Conservation (phyloP, 2,888 invertebrate species). For the Tiliacea citrago region DNA sequence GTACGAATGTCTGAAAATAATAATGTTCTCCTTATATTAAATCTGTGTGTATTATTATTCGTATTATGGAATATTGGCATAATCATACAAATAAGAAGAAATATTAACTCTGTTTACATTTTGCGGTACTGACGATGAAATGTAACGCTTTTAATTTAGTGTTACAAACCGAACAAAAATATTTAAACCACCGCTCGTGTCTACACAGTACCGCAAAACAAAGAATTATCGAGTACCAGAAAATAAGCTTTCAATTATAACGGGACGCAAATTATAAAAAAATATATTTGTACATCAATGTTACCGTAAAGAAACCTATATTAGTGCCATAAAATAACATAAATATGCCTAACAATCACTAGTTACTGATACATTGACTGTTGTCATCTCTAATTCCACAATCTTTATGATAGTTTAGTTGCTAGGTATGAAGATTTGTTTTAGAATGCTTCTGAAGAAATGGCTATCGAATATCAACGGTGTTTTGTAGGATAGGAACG, state of each 20-base stretch:
- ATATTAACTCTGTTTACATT: conserved; percentile 21
- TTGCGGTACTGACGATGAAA: conserved; percentile 19
- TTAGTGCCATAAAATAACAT: conserved; percentile 63
- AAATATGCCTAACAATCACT: conserved; percentile 50
- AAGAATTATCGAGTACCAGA: conserved; percentile 45
- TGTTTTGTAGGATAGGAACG: conserved; percentile 57
- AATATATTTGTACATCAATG: conserved; percentile 62
- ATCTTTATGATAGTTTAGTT: conserved; percentile 61
- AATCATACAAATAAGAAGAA: conserved; percentile 42
- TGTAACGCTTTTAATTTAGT: background rate
- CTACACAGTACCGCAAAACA: conserved; percentile 20
- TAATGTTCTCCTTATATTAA: conserved; percentile 23
- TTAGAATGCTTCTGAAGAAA: conserved; percentile 59
- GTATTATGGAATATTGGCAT: conserved; percentile 54
- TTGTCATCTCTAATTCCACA: conserved; percentile 50
- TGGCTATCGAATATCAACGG: conserved; percentile 40
- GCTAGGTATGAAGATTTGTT: conserved; percentile 62
- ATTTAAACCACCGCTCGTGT: conserved; percentile 17
- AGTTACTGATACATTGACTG: conserved; percentile 52
- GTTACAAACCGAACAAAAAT: conserved; percentile 26
- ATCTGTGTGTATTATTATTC: conserved; percentile 29
- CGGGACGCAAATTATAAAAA: conserved; percentile 61
- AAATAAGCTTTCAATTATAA: conserved; percentile 57
- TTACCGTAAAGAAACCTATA: conserved; percentile 62
- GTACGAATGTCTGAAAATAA: conserved; percentile 23